Conservation (phyloP, 2,888 invertebrate genomes). For the Oligia fasciuncula region DNA sequence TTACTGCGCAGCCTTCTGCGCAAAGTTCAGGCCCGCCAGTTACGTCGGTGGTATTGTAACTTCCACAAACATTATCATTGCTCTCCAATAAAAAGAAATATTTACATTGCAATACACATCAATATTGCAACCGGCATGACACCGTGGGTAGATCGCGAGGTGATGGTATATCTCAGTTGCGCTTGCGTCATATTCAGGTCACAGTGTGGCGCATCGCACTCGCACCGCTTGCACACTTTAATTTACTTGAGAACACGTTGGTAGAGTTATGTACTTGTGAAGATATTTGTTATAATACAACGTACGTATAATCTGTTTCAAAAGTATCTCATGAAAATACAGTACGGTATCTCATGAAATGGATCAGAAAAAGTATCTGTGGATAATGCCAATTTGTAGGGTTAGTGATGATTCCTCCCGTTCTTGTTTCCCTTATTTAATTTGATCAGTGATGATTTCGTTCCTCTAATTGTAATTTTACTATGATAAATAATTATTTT, state of each 20-base stretch:
- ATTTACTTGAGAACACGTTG: slow-evolving; percentile 52
- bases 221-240: slow-evolving; percentile 39
- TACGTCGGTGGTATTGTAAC: too few relatives aligned
- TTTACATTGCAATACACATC: slow-evolving; percentile 31
- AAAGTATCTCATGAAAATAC: background rate
- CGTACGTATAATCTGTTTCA: background rate
- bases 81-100: slow-evolving; percentile 29
- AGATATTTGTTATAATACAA: background rate
- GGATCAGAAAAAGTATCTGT: background rate
- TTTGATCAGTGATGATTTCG: too few relatives aligned
- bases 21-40: too few relatives aligned
- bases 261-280: slow-evolving; percentile 7
- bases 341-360: background rate
- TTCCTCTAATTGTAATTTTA: too few relatives aligned
- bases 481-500: too few relatives aligned
- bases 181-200: slow-evolving; percentile 60
- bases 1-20: too few relatives aligned
- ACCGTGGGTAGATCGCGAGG: slow-evolving; percentile 57
- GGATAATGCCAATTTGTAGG: background rate
- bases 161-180: slow-evolving; percentile 39
- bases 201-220: slow-evolving; percentile 29
- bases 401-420: too few relatives aligned
- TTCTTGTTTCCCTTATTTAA: background rate
- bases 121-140: slow-evolving; percentile 40
- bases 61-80: slow-evolving; percentile 7